These are phyloP conservation scores for Clarias batrachus DNA, from an alignment of 2,113 vertebrate genomes.

Conservation along the genomic window DNA sequence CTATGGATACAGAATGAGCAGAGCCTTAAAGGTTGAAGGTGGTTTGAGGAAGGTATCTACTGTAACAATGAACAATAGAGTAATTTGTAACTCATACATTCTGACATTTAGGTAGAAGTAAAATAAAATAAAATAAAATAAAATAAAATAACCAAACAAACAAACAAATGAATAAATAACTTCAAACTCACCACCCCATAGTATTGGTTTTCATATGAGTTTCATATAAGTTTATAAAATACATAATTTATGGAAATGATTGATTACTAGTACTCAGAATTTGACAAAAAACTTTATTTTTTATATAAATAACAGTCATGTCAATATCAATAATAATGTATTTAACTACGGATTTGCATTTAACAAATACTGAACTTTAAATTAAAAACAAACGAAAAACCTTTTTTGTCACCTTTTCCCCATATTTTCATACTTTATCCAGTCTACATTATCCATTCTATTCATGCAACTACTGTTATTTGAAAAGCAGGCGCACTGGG, in stretches of 20 bases:
- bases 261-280: background rate
- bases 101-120: conserved; percentile 51
- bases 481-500: background rate
- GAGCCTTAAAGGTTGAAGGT: conserved; percentile 55
- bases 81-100: conserved; percentile 65
- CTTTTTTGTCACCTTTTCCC: background rate
- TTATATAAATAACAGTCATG: background rate
- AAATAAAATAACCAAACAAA: too few species aligned
- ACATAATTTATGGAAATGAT: background rate
- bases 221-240: too few species aligned
- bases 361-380: background rate
- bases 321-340: background rate
- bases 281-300: background rate
- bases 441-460: background rate
- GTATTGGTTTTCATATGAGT: background rate
- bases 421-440: too few species aligned
- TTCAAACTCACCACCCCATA: background rate
- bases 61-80: conserved; percentile 52
- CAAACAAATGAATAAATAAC: background rate
- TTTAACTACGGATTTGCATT: background rate
- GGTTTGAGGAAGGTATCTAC: conserved; percentile 43
- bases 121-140: conserved; percentile 22
- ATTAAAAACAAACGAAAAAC: background rate
- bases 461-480: background rate
- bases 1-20: conserved; percentile 69